A percentile compares a stretch with the other conserved stretches of the same genome.
These are phyloP conservation scores for Plutomurus gul DNA, from an alignment of 1,140 invertebrate genomes.

Conservation along the genomic window DNA sequence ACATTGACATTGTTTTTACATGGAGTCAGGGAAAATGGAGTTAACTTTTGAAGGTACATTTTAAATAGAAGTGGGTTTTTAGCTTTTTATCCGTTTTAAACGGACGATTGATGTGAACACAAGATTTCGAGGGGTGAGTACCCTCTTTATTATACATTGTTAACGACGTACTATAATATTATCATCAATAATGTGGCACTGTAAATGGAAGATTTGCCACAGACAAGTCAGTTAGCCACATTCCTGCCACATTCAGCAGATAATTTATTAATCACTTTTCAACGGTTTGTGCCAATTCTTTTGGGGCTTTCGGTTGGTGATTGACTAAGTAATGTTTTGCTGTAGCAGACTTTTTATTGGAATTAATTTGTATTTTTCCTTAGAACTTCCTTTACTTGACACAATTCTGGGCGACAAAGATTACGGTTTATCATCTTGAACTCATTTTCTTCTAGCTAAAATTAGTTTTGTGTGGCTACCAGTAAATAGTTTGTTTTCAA, in stretches of 20 bases:
- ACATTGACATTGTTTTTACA: too few relatives aligned
- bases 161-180: too few relatives aligned
- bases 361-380: background rate
- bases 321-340: background rate
- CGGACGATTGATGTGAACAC: too few relatives aligned
- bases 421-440: background rate
- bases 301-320: background rate
- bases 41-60: too few relatives aligned
- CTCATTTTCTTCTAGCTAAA: background rate
- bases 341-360: background rate
- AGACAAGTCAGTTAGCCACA: background rate
- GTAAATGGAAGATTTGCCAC: background rate
- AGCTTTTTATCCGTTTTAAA: too few relatives aligned
- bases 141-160: too few relatives aligned
- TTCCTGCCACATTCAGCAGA: background rate
- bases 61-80: too few relatives aligned
- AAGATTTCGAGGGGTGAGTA: too few relatives aligned
- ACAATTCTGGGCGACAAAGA: background rate
- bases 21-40: too few relatives aligned
- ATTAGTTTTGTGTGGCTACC: background rate
- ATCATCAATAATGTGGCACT: too few relatives aligned
- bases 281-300: background rate
- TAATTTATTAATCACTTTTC: slow-evolving; percentile 2
- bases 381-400: slow-evolving; percentile 2
- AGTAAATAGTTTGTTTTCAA: background rate